Percentiles rank a stretch among this genome's conserved stretches.
phyloP scores from a whole-genome alignment of 2,888 invertebrate genomes.

The Andrena fulva region DNA sequence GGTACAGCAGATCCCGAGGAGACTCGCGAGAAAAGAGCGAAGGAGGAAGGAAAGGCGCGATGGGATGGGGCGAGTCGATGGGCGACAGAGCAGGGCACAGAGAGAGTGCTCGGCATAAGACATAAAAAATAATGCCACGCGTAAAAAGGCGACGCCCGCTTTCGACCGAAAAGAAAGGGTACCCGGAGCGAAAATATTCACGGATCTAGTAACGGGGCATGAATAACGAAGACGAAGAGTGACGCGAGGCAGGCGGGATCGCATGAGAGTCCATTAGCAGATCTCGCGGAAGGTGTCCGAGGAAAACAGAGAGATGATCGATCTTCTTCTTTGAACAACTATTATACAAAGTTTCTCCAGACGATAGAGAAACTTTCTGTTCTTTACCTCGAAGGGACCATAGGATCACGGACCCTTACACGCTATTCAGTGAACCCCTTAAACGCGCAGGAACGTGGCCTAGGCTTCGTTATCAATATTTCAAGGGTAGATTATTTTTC shows the following conservation, averaged over 20 bases:
- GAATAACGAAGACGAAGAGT: constrained; percentile 63
- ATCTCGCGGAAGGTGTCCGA: constrained; percentile 35
- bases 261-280: constrained; percentile 66
- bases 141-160: constrained; percentile 70
- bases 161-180: constrained; percentile 57
- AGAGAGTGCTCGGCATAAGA: constrained; percentile 65
- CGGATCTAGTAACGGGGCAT: constrained; percentile 68
- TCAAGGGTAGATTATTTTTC: too few species aligned
- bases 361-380: not conserved
- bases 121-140: constrained; percentile 72
- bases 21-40: constrained; percentile 36
- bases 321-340: not conserved
- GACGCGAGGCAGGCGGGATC: constrained; percentile 60
- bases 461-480: too few species aligned
- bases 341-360: not conserved
- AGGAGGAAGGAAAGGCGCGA: constrained; percentile 4
- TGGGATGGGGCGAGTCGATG: constrained; percentile 31
- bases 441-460: too few species aligned
- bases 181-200: constrained; percentile 59
- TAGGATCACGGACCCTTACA: not conserved
- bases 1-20: constrained; percentile 33
- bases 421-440: too few species aligned
- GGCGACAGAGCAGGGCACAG: constrained; percentile 56
- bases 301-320: constrained; percentile 11
- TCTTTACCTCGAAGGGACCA: not conserved